Evolutionary conservation across 2,113 vertebrate genomes (phyloP).

Genomic region (Lathamus discolor): DNA sequence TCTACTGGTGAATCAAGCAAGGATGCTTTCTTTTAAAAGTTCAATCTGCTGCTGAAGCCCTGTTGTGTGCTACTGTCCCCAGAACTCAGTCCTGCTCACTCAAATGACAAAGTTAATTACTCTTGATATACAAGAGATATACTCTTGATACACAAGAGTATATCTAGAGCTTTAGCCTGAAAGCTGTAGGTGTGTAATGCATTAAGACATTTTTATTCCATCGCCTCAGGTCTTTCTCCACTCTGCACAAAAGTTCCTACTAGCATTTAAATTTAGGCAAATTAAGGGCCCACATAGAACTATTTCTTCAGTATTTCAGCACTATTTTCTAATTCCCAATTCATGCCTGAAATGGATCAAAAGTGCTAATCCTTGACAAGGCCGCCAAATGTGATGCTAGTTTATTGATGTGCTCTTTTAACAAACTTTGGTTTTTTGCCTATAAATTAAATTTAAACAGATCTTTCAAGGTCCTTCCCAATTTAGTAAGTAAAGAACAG

Average conservation of each 20-base stretch:
- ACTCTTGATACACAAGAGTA: not conserved
- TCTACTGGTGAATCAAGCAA: not conserved
- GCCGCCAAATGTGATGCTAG: conserved; percentile 26
- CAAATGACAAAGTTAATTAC: not conserved
- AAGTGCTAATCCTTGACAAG: conserved; percentile 47
- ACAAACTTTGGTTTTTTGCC: conserved; percentile 8
- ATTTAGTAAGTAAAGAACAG: not conserved
- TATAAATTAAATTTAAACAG: conserved; percentile 35
- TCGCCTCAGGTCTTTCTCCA: not conserved
- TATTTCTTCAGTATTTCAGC: conserved; percentile 53
- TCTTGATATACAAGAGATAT: not conserved
- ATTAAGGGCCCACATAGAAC: conserved; percentile 28
- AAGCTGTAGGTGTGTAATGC: not conserved
- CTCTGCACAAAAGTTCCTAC: not conserved
- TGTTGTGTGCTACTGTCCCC: not conserved
- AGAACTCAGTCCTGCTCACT: not conserved
- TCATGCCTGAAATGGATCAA: conserved; percentile 40
- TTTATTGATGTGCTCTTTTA: conserved; percentile 43
- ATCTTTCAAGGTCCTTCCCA: conserved; percentile 3
- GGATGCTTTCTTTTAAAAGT: not conserved
- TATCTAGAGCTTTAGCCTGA: not conserved
- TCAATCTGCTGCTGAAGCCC: not conserved
- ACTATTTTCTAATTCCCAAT: conserved; percentile 49
- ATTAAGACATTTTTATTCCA: not conserved
- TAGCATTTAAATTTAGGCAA: conserved; percentile 20